Evolutionary conservation across 2,113 vertebrate species (phyloP), one percentile per base, ranked within the genome.

Genomic region (Amphilophus citrinellus): DNA sequence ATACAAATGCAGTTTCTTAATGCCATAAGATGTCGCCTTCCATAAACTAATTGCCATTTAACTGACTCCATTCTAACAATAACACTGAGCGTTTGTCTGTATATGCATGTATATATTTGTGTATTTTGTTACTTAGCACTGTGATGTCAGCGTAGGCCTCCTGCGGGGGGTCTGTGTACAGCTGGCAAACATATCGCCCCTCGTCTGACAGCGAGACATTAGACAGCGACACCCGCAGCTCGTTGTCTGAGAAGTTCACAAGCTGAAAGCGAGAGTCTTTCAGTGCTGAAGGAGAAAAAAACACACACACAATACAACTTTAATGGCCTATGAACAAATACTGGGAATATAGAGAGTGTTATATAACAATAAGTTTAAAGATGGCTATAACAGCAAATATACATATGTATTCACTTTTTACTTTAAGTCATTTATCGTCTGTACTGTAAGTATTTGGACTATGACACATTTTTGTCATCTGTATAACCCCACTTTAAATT

Each of bases 241-340:
- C 98, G 17, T 98, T 99, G 96, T 98, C 98, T 17, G 98, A 98
- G 96, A 99, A 99, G 97, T 99, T 99, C 94, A 99, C 98, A 96
- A 99, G 95, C 96, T 99, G 98, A 92, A 99, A 99, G 84, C 98
- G 96, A 91, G 97, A 97, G 95, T 99, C 98, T 94, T 99, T 99
- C 92, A 99, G 92, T 1, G 98, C 98, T 99, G 97, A 50, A 47
- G 47, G 76, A 80, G 66, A 78, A 59, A 82, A 13, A 57, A 20
- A 75, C 47, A 79, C 37, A 37, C 37, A 5, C 7, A 60, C 10
- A 7, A 15, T 30, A 22, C 2, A 53, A 73, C 57, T 78, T 24
- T 44, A 13, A 6, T 47, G 32, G 4, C 17, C 59, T 10, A 35
- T 35, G 2, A 7, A 37, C 24, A 80, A 27, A 83, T 1, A 37